Evolutionary conservation across 2,888 invertebrate species (phyloP).

Genomic region (Phortica okadai): DNA sequence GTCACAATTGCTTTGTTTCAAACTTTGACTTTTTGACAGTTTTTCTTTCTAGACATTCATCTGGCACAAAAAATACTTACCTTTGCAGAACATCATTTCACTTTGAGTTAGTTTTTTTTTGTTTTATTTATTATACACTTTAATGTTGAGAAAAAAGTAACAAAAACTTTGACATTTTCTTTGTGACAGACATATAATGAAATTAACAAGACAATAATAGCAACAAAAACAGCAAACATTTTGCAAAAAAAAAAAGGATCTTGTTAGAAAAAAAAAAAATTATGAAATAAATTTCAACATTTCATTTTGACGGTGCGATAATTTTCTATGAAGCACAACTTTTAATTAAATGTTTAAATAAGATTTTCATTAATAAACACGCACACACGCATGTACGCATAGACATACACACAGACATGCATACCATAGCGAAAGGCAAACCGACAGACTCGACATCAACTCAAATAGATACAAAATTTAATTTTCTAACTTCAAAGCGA

Average conservation of each 20-base stretch:
- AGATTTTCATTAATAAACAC: constrained; percentile 17
- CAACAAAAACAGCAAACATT: background rate
- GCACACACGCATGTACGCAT: background rate
- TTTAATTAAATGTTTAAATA: constrained; percentile 14
- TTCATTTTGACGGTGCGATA: constrained; percentile 6
- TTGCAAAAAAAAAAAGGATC: background rate
- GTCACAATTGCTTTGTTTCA: too few relatives aligned
- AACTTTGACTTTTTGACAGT: too few relatives aligned
- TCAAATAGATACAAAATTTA: background rate
- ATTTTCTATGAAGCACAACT: constrained; percentile 1
- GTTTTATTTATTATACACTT: too few relatives aligned
- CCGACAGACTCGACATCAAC: too few relatives aligned
- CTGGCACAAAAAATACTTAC: too few relatives aligned
- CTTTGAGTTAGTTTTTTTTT: too few relatives aligned
- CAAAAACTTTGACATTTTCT: too few relatives aligned
- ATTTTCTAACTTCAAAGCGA: constrained; percentile 3
- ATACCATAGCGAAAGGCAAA: background rate
- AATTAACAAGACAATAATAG: background rate
- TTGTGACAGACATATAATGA: background rate
- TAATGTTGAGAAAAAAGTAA: too few relatives aligned
- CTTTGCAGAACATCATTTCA: too few relatives aligned
- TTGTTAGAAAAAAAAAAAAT: background rate
- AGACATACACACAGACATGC: background rate
- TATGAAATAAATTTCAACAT: background rate
- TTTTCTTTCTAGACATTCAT: too few relatives aligned